phyloP scores from a whole-genome alignment of 2,113 vertebrate species.

The Podiceps cristatus region DNA sequence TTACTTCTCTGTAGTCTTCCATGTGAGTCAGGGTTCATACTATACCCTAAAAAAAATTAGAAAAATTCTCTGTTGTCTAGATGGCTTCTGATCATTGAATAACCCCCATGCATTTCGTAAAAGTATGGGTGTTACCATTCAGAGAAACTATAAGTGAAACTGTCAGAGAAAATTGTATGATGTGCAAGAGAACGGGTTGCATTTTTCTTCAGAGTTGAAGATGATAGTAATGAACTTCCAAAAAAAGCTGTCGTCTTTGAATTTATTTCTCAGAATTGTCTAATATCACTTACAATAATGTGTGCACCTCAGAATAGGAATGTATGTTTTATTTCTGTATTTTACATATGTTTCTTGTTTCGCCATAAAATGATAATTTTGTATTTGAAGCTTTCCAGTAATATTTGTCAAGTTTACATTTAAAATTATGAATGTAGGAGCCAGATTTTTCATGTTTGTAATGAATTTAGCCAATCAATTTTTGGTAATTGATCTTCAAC shows the following conservation, averaged over 20 bases:
- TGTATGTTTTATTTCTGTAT: background rate
- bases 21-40: background rate
- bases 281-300: background rate
- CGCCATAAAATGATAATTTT: background rate
- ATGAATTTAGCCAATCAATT: background rate
- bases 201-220: background rate
- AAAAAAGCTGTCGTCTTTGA: background rate
- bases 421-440: background rate
- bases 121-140: background rate
- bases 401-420: background rate
- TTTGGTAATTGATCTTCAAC: background rate
- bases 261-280: background rate
- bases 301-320: background rate
- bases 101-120: background rate
- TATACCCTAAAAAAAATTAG: background rate
- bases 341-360: background rate
- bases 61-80: background rate
- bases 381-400: background rate
- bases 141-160: background rate
- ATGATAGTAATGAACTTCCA: background rate
- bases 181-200: background rate
- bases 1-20: background rate
- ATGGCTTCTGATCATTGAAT: background rate
- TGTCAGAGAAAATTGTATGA: constrained; percentile 16
- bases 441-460: background rate